Evolutionary conservation across 2,888 invertebrate species (phyloP), one percentile per base, ranked within the genome.

Genomic region (Atethmia centrago): DNA sequence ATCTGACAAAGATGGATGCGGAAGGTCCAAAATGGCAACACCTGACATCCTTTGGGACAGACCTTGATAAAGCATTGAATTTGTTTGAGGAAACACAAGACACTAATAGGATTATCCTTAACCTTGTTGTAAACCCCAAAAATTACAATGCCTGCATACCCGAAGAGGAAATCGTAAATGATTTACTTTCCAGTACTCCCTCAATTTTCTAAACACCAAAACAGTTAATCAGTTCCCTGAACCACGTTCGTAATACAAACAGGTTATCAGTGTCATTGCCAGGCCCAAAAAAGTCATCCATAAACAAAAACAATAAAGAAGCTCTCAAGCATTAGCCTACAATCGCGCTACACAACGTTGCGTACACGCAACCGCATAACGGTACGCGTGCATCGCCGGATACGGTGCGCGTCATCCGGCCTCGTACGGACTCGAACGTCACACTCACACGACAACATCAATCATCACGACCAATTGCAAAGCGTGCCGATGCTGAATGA

Each of bases 381-480:
- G 87, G 86, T 86, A 77, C 78, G 86, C 86, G 88, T 80, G 85
- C 82, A 80, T 77, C 68, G 80, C 86, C 86, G 88, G 86, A 86
- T 84, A 79, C 83, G 74, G 72, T 79, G 75, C 85, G 69, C 85
- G 88, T 84, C 88, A 79, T 84, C 85, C 87, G 84, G 87, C 65
- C 77, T 70, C 87, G 71, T 79, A 59, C 77, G 51, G 42, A 73
- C 59, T 53, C 70, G 61, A 68, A 81, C 81, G 80, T 81, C 80
- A 81, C 80, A 61, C 40, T 77, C 49, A 31, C 72, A 85, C 77
- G 83, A 85, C 87, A 86, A 88, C 85, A 86, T 86, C 85, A 86
- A 83, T 88, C 87, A 88, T 73, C 74, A 68, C 77, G 62, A 64
- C 62, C 84, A 86, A 86, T 82, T 87, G 74, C 83, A 85, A 82